Evolutionary conservation across 2,797 vertebrate genomes (phyloP), one percentile per base, ranked within the genome.

Genomic region (Cirrhinus mrigala): DNA sequence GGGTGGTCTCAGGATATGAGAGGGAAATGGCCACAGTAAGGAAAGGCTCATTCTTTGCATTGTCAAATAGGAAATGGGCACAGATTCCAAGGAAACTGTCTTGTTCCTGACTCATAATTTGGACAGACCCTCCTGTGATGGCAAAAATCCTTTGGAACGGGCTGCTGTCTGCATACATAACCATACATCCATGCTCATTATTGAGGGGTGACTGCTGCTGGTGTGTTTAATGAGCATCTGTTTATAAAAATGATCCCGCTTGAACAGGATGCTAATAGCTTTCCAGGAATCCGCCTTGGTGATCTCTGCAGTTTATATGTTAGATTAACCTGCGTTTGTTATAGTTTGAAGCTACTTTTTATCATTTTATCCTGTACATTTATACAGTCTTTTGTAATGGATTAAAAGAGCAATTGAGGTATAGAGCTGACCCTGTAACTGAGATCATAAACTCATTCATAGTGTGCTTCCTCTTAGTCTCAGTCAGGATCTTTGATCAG

Each of bases 51-150:
- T 91, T 92, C 94, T 91, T 91, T 91, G 90, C 90, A 92, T 85
- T 87, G 90, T 93, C 82, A 0, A 88, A 93, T 88, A 94, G 95
- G 95, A 96, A 96, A 92, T 37, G 93, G 95, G 94, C 93, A 94
- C 87, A 50, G 93, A 93, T 94, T 95, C 93, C 90, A 94, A 95
- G 94, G 94, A 94, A 94, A 92, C 93, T 84, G 87, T 93, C 82
- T 90, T 93, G 94, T 94, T 95, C 92, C 94, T 94, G 93, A 93
- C 90, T 92, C 89, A 93, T 87, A 24, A 71, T 83, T 69, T 73
- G 78, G 84, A 80, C 87, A 87, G 70, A 84, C 33, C 33, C 82
- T 88, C 52, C 60, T 69, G 37, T 62, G 58, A 40, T 68, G 24
- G 24, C 69, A 69, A 58, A 66, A 77, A 60, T 14, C 54, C 73